Evolutionary conservation across 2,797 vertebrate genomes (phyloP).

Genomic region (Ctenochaetus hawaiiensis): DNA sequence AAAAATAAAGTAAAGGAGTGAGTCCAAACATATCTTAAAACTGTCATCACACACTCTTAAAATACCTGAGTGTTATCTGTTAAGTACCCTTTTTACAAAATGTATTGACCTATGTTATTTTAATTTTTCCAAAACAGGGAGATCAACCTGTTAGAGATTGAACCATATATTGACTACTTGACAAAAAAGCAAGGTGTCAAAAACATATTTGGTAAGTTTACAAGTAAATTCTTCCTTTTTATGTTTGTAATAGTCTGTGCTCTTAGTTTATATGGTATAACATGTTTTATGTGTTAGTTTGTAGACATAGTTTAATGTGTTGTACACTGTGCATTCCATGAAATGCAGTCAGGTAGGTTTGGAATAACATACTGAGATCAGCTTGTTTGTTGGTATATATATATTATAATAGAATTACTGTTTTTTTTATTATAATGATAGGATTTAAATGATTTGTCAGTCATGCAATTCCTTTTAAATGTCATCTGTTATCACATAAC

Average conservation of each 20-base stretch:
- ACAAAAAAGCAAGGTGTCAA: conserved; percentile 88
- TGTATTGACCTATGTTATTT: conserved; percentile 1
- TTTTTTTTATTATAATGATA: not conserved
- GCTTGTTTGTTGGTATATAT: not conserved
- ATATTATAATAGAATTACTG: not conserved
- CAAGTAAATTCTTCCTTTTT: conserved; percentile 17
- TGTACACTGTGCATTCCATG: not conserved
- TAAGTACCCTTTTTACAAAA: conserved; percentile 4
- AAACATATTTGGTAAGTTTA: conserved; percentile 92
- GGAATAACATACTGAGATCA: not conserved
- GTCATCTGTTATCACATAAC: too few relatives aligned
- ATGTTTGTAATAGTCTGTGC: conserved; percentile 12
- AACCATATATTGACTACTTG: conserved; percentile 92
- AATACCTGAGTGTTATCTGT: too few relatives aligned
- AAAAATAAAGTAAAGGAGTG: not conserved
- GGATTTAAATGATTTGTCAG: too few relatives aligned
- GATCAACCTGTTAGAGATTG: conserved; percentile 88
- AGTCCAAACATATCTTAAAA: not conserved
- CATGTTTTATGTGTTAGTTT: not conserved
- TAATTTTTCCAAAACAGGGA: conserved; percentile 84
- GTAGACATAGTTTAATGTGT: not conserved
- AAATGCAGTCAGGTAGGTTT: not conserved
- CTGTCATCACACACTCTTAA: not conserved
- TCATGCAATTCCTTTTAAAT: too few relatives aligned
- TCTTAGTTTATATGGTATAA: not conserved